Base-by-base conservation (phyloP, 1,140 invertebrate species). In the Drosophila quadrilineata region DNA sequence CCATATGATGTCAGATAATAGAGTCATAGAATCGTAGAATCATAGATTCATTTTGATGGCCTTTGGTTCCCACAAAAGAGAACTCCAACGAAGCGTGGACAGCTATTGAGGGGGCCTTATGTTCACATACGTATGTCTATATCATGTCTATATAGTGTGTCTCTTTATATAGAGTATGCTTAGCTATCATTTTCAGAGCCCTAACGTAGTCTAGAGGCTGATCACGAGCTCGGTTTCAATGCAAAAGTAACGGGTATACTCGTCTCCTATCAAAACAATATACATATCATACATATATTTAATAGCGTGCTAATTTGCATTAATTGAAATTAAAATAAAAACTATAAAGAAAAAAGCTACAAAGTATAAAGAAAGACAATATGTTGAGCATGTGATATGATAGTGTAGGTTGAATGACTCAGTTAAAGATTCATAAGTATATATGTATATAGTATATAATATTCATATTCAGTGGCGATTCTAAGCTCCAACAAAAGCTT, bases 221-320 rank as follows among this genome's bases (percentile, higher is more conserved):
- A 71, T 75, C 75, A 62, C 57, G 56, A 65, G 59, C 59, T 54
- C 31, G 21, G 50, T 35, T 16, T 53, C 65, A 74, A 49, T 54
- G 45, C 41, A n/a, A n/a, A n/a, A n/a, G n/a, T n/a, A n/a, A n/a
- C n/a, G n/a, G n/a, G n/a, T n/a, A n/a, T n/a, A n/a, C n/a, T n/a
- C n/a, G n/a, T n/a, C n/a, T n/a, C n/a, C n/a, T n/a, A 53, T 43
- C 36, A 33, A 33, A 58, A 77, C 31, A 80, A 63, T 31, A 43
- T 3, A 14, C n/a, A 12, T n/a, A n/a, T n/a, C n/a, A n/a, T n/a
- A n/a, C n/a, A 41, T 22, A 22, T 63, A 9, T 45, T 60, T 45
- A 52, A 66, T 52, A 53, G 31, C 63, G 36, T 73, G 77, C 64
- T 82, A 82, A 82, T 82, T 82, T 41, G 43, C 40, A 62, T 73